Percentiles rank a stretch among this genome's conserved stretches.
phyloP scores from a whole-genome alignment of 23 tunicate genomes.

The Phallusia fumigata region DNA sequence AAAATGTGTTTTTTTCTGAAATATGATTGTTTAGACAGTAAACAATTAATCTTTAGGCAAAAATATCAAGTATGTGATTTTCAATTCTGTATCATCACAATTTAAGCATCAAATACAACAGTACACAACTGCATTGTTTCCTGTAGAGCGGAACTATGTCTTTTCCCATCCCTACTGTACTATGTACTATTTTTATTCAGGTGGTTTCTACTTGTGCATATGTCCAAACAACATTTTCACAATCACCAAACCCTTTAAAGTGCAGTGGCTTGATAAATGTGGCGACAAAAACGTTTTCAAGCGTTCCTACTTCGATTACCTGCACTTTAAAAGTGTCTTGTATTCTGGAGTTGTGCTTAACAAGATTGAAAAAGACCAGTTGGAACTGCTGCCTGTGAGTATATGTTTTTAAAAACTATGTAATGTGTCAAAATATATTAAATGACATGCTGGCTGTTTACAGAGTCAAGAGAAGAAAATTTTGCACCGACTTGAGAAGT shows the following conservation, averaged over 20 bases:
- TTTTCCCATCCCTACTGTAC: too few relatives aligned
- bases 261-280: conserved; percentile 83
- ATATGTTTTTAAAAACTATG: neutral
- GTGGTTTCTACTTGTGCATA: conserved; percentile 84
- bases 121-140: too few relatives aligned
- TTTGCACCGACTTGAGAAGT: conserved; percentile 75
- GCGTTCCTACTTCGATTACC: conserved; percentile 83
- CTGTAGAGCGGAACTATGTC: too few relatives aligned
- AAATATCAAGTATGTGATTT: too few relatives aligned
- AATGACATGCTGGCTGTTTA: neutral
- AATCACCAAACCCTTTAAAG: conserved; percentile 69
- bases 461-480: conserved; percentile 81
- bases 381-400: conserved; percentile 65
- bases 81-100: too few relatives aligned
- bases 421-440: neutral
- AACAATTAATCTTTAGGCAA: too few relatives aligned
- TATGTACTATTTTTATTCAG: conserved; percentile 29
- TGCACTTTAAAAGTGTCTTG: conserved; percentile 79
- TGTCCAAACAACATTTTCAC: conserved; percentile 89
- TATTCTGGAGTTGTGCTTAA: conserved; percentile 75
- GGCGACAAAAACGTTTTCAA: conserved; percentile 71
- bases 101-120: too few relatives aligned
- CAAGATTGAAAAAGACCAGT: conserved; percentile 55
- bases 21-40: too few relatives aligned
- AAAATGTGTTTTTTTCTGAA: too few relatives aligned